phyloP scores from a whole-genome alignment of 37 sponge, comb jelly and placozoan species.

The Crambe crambe region DNA sequence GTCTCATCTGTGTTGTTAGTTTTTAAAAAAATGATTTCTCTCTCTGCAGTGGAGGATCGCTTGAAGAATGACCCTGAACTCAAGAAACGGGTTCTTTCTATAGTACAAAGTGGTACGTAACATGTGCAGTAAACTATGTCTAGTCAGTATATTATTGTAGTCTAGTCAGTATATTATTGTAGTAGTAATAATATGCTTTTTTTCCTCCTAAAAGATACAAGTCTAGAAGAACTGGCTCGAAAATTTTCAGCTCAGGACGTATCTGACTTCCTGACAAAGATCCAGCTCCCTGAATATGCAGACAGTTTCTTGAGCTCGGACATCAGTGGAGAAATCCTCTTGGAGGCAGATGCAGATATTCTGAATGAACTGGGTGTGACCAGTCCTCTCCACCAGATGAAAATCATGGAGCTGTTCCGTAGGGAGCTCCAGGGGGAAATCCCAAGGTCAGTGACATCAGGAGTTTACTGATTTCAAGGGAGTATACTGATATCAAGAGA shows the following conservation, averaged over 20 bases:
- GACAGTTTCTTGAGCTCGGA: constrained; percentile 21
- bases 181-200: neutral
- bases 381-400: constrained; percentile 29
- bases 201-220: neutral
- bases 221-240: constrained; percentile 23
- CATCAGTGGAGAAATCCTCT: constrained; percentile 68
- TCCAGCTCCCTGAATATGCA: constrained; percentile 36
- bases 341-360: constrained; percentile 14
- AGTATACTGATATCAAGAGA: too few relatives aligned
- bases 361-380: constrained; percentile 50
- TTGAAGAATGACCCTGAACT: constrained; percentile 17
- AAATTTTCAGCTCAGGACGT: constrained; percentile 30
- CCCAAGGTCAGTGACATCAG: too few relatives aligned
- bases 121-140: neutral
- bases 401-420: constrained; percentile 29
- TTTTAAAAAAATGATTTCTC: neutral
- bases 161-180: neutral
- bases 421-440: neutral
- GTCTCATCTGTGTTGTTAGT: neutral
- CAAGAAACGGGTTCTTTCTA: neutral
- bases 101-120: neutral
- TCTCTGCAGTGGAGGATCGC: constrained; percentile 11
- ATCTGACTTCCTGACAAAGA: constrained; percentile 32
- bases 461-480: too few relatives aligned
- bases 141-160: neutral